Base-by-base conservation (phyloP, 2,888 invertebrate species). In the Junonia oenone region DNA sequence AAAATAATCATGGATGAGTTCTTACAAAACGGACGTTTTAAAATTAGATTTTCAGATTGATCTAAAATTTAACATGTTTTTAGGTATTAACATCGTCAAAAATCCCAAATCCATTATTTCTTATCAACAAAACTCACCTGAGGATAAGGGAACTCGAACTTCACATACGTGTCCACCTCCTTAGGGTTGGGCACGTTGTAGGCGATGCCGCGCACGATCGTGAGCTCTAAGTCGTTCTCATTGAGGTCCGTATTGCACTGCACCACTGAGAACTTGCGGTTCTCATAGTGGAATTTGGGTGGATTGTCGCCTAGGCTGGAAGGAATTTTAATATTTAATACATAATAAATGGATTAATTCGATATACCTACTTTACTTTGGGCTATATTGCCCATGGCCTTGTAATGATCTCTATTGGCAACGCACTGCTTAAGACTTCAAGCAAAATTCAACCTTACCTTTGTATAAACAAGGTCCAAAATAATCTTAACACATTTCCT, bases 211-310 rank as follows among this genome's bases (percentile, higher is more conserved):
- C 97, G 93, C 0, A 97, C 92, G 60, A 98, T 93, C 17, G 92
- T 93, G 65, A 99, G 87, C 88, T 98, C 97, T 68, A 98, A 84
- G 72, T 98, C 98, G 82, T 95, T 96, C 77, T 98, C 98, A 40
- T 94, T 95, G 61, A 99, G 91, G 75, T 99, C 98, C n/a, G 97
- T 96, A 77, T 96, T 97, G 84, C 97, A 97, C 91, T 97, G 96
- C 46, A 99, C 96, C 66, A 98, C 94, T 1, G 97, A 94, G 79
- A 98, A 98, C 67, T 93, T 95, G 69, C 95, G 94, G 13, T 92
- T 94, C 86, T 99, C 98, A 78, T 98, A 99, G 81, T 98, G 98
- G 82, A 98, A 99, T 73, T 95, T 95, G 0, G 98, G 98, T 6
- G 95, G 92, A 27, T 90, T 85, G 72, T 89, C 73, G 67, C 90